A percentile compares a stretch with the other conserved stretches of the same genome.
Evolutionary conservation across 2,888 invertebrate species (phyloP).

Genomic region (Amphimallon solstitiale): DNA sequence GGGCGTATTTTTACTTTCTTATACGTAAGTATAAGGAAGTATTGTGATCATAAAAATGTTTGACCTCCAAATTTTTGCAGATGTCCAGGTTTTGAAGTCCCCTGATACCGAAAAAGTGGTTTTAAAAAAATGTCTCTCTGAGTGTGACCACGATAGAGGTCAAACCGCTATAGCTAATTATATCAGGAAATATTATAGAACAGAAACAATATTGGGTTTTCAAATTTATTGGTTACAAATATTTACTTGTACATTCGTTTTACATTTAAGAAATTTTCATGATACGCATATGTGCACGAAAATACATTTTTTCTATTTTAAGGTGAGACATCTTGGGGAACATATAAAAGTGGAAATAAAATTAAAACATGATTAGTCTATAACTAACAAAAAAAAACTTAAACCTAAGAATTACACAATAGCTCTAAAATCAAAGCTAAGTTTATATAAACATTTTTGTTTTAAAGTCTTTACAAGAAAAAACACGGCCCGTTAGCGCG

Average conservation of each 20-base stretch:
- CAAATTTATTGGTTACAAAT: conserved; percentile 42
- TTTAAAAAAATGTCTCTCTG: too few species aligned
- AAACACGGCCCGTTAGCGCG: conserved; percentile 28
- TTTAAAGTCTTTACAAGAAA: conserved; percentile 22
- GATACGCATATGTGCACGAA: conserved; percentile 40
- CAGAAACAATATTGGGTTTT: conserved; percentile 24
- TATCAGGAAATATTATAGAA: background rate
- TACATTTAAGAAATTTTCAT: conserved; percentile 37
- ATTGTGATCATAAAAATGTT: too few species aligned
- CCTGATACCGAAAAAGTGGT: too few species aligned
- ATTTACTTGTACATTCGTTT: conserved; percentile 38
- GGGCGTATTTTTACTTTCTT: too few species aligned
- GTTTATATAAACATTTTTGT: conserved; percentile 26
- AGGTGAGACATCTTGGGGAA: conserved; percentile 1
- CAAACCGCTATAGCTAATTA: too few species aligned
- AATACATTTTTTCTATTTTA: conserved; percentile 23
- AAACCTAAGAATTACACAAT: conserved; percentile 15
- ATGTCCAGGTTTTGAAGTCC: too few species aligned
- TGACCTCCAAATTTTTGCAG: too few species aligned
- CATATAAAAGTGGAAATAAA: background rate
- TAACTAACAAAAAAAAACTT: conserved; percentile 2
- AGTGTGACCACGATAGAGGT: too few species aligned
- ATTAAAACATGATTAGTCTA: too few species aligned
- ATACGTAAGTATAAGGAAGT: too few species aligned
- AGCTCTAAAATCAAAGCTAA: conserved; percentile 18